Conservation (phyloP, 2,797 vertebrate species). For the Micrastur ruficollis region DNA sequence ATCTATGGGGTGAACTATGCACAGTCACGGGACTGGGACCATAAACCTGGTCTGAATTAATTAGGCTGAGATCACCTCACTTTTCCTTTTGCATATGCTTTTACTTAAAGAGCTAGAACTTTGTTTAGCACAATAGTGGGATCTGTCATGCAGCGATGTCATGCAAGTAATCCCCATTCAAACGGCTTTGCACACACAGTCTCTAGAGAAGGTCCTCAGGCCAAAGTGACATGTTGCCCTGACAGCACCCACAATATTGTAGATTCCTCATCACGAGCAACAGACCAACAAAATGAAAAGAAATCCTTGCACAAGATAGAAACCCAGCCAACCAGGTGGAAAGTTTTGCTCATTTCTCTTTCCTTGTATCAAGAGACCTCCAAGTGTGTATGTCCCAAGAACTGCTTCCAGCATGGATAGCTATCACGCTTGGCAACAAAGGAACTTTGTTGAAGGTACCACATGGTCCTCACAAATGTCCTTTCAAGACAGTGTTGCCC, state of each 20-base stretch:
- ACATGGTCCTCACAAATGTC: neutral
- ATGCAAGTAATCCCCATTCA: neutral
- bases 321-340: neutral
- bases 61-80: neutral
- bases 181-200: neutral
- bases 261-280: neutral
- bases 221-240: accelerated
- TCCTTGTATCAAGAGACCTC: neutral
- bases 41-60: neutral
- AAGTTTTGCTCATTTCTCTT: neutral
- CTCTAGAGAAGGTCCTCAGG: neutral
- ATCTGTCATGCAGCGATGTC: neutral
- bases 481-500: neutral
- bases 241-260: too few species aligned
- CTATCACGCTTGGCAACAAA: accelerated
- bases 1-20: neutral
- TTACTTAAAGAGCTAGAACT: neutral
- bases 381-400: neutral
- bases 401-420: neutral
- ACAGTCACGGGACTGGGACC: neutral
- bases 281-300: neutral
- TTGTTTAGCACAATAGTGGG: neutral
- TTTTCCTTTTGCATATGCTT: neutral
- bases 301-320: neutral
- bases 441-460: neutral